Conservation (phyloP, 2,113 vertebrate genomes). For the Ciconia maguari region DNA sequence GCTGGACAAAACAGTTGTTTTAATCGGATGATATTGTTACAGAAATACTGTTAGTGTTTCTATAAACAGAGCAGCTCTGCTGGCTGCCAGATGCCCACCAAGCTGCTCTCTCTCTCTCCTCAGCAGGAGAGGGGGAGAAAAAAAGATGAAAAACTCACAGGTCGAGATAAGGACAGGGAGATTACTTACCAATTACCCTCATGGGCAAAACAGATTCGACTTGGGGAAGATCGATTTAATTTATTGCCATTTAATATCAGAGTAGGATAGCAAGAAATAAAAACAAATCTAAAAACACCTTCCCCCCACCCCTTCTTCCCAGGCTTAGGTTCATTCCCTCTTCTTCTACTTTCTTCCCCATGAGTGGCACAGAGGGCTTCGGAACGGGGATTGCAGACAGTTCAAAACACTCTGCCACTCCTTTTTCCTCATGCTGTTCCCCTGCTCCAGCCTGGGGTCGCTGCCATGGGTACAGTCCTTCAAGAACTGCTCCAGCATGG, state of each 20-base stretch:
- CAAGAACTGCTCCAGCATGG: not conserved
- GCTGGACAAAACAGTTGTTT: not conserved
- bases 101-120: not conserved
- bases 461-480: not conserved
- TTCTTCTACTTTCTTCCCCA: not conserved
- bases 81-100: not conserved
- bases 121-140: not conserved
- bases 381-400: not conserved
- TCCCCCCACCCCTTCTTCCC: not conserved
- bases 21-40: not conserved
- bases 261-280: not conserved
- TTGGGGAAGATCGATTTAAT: not conserved
- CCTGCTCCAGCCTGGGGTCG: not conserved
- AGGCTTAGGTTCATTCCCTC: not conserved
- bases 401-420: not conserved
- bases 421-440: not conserved
- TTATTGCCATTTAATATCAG: not conserved
- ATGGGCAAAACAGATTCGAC: not conserved
- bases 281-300: not conserved
- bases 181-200: not conserved
- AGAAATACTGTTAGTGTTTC: not conserved
- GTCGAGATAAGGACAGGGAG: not conserved
- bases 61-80: not conserved
- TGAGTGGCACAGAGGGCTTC: rapidly evolving
- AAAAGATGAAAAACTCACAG: not conserved